Evolutionary conservation across 2,113 vertebrate species (phyloP).

Genomic region (Eonycteris spelaea): DNA sequence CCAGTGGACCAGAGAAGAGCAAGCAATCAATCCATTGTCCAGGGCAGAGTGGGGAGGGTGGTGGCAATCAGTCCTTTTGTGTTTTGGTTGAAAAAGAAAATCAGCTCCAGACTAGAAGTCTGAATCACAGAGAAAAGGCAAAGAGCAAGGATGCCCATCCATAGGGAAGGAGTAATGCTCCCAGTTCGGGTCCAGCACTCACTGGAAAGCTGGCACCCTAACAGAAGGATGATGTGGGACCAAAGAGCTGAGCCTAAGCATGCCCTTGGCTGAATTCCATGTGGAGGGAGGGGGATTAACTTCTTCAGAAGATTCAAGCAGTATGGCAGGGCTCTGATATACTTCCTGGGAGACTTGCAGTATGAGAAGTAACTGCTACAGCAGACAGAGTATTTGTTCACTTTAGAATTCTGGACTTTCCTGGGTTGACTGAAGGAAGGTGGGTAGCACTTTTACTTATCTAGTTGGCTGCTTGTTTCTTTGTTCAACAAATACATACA

Average conservation of each 20-base stretch:
- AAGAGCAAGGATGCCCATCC: neutral
- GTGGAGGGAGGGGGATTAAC: neutral
- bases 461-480: neutral
- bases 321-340: neutral
- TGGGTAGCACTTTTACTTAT: neutral
- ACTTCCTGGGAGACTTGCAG: too few species aligned
- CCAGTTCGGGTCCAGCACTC: neutral
- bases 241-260: neutral
- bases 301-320: neutral
- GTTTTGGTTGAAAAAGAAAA: neutral
- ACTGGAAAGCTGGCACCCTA: neutral
- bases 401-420: neutral
- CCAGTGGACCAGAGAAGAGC: fast-evolving
- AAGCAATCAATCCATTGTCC: neutral
- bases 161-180: neutral
- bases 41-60: fast-evolving
- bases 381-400: neutral
- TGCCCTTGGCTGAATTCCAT: neutral
- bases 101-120: neutral
- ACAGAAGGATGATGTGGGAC: neutral
- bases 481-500: neutral
- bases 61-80: neutral
- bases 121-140: neutral
- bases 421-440: neutral
- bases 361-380: neutral